Conservation (phyloP, 2,113 vertebrate species). For the Erpornis zantholeuca region DNA sequence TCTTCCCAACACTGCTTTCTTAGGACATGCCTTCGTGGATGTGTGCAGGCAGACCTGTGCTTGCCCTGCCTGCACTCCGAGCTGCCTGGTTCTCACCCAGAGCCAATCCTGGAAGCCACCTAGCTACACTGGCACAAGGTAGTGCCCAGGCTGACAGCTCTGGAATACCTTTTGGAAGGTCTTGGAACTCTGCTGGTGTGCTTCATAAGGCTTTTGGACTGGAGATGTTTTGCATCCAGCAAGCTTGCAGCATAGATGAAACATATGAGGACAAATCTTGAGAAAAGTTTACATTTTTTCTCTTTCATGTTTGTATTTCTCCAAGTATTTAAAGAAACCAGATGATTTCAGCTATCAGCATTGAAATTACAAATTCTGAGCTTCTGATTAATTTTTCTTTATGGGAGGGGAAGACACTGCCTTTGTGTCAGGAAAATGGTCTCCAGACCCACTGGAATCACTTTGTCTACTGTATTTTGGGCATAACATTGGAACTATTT, state of each 20-base stretch:
- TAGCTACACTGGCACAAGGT: fast-evolving
- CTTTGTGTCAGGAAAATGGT: neutral
- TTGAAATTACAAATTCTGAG: neutral
- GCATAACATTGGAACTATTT: neutral
- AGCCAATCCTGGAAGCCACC: neutral
- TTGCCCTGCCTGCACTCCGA: neutral
- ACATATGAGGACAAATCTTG: neutral
- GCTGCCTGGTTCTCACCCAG: neutral
- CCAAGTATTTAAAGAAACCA: neutral
- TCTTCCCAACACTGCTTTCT: neutral
- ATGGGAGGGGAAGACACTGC: fast-evolving
- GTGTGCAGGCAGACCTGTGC: constrained; percentile 6
- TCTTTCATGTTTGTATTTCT: neutral
- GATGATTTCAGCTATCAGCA: neutral
- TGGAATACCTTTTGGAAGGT: neutral
- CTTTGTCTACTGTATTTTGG: neutral
- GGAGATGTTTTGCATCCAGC: neutral
- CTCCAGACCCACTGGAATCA: neutral
- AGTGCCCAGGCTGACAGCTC: neutral
- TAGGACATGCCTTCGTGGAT: neutral
- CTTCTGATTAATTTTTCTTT: neutral
- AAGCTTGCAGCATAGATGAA: neutral
- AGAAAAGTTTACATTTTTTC: neutral
- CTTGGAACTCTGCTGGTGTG: neutral
- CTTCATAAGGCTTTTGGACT: neutral